Evolutionary conservation across 2,888 invertebrate species (phyloP).

Genomic region (Ophonus ardosiacus): DNA sequence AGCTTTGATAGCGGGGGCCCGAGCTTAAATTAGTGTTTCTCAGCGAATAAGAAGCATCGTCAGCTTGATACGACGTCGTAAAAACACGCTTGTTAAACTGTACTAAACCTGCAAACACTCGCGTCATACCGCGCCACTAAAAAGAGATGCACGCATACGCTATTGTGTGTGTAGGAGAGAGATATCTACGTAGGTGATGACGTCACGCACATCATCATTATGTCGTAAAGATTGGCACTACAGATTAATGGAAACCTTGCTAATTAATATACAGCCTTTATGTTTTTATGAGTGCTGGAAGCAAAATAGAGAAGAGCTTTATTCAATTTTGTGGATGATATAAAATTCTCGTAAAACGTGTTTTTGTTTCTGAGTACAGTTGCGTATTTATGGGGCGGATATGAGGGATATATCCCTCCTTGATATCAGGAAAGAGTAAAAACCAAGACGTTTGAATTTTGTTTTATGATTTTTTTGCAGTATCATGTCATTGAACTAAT

Average conservation of each 20-base stretch:
- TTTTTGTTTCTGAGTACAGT: neutral
- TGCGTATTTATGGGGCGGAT: no score
- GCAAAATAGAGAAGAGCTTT: neutral
- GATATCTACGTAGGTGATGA: neutral
- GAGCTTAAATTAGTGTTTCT: conserved; percentile 41
- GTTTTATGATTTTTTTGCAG: no score
- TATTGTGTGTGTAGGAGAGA: neutral
- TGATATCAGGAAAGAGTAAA: no score
- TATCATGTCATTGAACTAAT: no score
- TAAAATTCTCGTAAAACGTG: neutral
- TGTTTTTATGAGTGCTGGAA: neutral
- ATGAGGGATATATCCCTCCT: no score
- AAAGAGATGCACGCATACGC: neutral
- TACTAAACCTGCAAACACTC: conserved; percentile 33
- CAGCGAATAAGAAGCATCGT: conserved; percentile 33
- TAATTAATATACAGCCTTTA: conserved; percentile 23
- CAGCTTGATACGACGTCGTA: conserved; percentile 33
- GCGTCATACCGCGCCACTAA: neutral
- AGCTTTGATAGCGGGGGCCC: conserved; percentile 12
- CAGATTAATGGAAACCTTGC: conserved; percentile 1
- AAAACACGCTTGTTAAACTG: conserved; percentile 48
- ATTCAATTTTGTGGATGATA: neutral
- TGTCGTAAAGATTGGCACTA: conserved; percentile 25
- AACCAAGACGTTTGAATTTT: no score
- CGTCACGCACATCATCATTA: conserved; percentile 35